Evolutionary conservation across 2,888 invertebrate genomes (phyloP), one percentile per base, ranked within the genome.

Genomic region (Myopa testacea): DNA sequence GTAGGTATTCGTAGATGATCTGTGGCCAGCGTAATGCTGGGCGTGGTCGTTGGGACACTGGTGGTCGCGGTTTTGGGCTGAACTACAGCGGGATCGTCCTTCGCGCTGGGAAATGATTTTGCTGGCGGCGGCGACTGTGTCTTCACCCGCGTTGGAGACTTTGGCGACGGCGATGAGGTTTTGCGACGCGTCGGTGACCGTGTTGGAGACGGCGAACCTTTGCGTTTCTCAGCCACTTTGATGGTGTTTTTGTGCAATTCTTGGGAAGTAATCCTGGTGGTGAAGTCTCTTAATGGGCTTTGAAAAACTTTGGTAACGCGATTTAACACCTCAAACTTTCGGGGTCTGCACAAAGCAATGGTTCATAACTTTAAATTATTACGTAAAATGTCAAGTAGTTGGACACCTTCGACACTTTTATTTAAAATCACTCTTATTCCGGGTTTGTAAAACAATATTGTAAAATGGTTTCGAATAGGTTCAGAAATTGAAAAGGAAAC

Each of bases 141-240:
- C 83, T 82, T 76, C 26, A 26, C 12, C 4, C 58, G 62, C 80
- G 73, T 83, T 10, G 81, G 79, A 16, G 79, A 71, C 52, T 73
- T 70, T 26, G 65, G 14, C 19, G 74, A 34, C 40, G 78, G 40
- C 1, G 80, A 52, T n/a, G 80, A 75, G 8, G 77, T 78, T 70
- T 86, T 87, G 70, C 86, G 86, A 80, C 86, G 84, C 68, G 82
- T 82, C 79, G 87, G 86, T 83, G 88, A 86, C 80, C 86, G 86
- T 77, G 84, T 84, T 79, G 75, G 86, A 81, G 87, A 88, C 81
- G 88, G 86, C 75, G 87, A 84, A 80, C 86, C 85, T 80, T 88
- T 89, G 81, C 87, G 85, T 89, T 89, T 89, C 81, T 89, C 88
- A 85, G 88, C 88, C 88, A 88, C 89, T 87, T 88, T 89, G 86